A percentile compares a stretch with the other conserved stretches of the same genome.
phyloP scores from a whole-genome alignment of 2,888 invertebrate genomes.

The Oscheius sp. region DNA sequence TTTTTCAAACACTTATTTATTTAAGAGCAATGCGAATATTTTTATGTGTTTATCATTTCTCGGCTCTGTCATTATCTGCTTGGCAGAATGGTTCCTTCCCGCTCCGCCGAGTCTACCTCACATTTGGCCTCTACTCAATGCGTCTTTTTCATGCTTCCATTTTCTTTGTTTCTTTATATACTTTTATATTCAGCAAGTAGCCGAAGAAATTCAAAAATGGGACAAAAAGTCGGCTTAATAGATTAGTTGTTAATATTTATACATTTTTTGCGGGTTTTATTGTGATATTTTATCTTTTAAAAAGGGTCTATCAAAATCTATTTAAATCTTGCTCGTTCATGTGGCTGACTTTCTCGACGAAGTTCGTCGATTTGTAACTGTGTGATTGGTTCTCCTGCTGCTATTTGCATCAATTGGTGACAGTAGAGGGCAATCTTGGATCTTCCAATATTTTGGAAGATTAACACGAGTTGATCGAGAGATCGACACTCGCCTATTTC shows the following conservation, averaged over 20 bases:
- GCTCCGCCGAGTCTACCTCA: constrained; percentile 83
- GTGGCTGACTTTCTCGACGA: constrained; percentile 13
- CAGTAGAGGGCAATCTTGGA: constrained; percentile 47
- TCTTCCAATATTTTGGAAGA: constrained; percentile 45
- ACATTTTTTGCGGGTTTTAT: not conserved
- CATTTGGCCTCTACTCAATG: constrained; percentile 83
- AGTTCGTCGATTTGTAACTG: constrained; percentile 10
- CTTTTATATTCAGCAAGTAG: constrained; percentile 28
- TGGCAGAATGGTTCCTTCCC: constrained; percentile 40
- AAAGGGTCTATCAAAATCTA: not conserved
- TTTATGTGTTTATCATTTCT: not conserved
- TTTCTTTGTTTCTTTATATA: constrained; percentile 73
- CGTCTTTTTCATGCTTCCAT: constrained; percentile 84
- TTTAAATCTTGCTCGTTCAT: constrained; percentile 1
- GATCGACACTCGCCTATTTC: constrained; percentile 38
- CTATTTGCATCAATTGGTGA: constrained; percentile 37
- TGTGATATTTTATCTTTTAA: constrained; percentile 12
- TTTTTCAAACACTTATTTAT: not conserved
- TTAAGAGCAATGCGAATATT: not conserved
- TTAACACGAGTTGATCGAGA: constrained; percentile 44
- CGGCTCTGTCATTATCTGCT: constrained; percentile 33
- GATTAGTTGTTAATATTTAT: not conserved
- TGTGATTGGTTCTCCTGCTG: constrained; percentile 12
- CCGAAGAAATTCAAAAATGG: constrained; percentile 23
- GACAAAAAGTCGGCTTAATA: constrained; percentile 16